phyloP scores from a whole-genome alignment of 2,113 vertebrate species.

The Pollachius pollachius region DNA sequence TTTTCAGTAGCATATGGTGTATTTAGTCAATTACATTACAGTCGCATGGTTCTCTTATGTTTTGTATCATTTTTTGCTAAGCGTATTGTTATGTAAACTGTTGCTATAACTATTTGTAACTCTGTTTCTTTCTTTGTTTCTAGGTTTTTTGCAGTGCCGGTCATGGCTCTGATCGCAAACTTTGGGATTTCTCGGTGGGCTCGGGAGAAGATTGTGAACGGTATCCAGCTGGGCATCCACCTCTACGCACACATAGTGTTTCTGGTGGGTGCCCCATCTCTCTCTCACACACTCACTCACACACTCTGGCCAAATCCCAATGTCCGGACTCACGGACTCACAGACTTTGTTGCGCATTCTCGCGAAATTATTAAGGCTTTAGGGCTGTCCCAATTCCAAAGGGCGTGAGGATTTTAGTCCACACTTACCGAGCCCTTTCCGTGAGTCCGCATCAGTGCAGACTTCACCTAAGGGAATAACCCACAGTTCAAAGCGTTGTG shows the following conservation, averaged over 20 bases:
- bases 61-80: not conserved
- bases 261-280: conserved; percentile 54
- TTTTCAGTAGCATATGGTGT: too few relatives aligned
- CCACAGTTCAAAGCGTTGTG: too few relatives aligned
- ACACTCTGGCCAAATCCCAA: not conserved
- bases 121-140: not conserved
- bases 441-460: too few relatives aligned
- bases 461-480: too few relatives aligned
- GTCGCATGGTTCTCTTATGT: too few relatives aligned
- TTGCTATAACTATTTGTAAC: not conserved
- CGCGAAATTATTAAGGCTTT: too few relatives aligned
- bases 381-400: too few relatives aligned
- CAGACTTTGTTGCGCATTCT: not conserved
- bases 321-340: not conserved
- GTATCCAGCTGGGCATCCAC: conserved; percentile 89
- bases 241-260: conserved; percentile 91
- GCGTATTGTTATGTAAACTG: not conserved
- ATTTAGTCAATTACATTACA: too few relatives aligned
- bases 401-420: too few relatives aligned
- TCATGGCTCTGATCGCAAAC: conserved; percentile 90
- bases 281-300: conserved; percentile 1
- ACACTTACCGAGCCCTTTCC: too few relatives aligned
- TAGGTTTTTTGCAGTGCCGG: conserved; percentile 91
- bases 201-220: conserved; percentile 92
- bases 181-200: conserved; percentile 92